phyloP scores from a whole-genome alignment of 2,797 vertebrate species.

The Argyrosomus regius region DNA sequence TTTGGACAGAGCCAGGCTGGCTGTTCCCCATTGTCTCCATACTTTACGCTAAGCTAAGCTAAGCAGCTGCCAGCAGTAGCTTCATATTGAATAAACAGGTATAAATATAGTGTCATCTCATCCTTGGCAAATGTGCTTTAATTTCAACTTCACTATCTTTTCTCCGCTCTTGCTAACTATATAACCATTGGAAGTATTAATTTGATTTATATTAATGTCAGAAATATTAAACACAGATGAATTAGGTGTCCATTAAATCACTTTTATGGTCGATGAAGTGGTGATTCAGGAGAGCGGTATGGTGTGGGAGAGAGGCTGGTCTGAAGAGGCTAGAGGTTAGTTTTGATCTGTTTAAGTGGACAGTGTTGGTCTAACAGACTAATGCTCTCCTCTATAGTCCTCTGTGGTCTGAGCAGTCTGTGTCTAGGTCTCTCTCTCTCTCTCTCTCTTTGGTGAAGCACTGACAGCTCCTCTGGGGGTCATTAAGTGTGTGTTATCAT shows the following conservation, averaged over 20 bases:
- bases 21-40: no score
- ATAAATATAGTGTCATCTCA: not conserved
- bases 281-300: slow-evolving; percentile 25
- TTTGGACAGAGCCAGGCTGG: not conserved
- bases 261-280: slow-evolving; percentile 25
- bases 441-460: slow-evolving; percentile 20
- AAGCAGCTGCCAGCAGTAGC: not conserved
- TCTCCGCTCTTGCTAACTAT: not conserved
- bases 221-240: not conserved
- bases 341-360: slow-evolving; percentile 62
- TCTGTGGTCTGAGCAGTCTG: slow-evolving; percentile 46
- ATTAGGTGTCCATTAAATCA: slow-evolving; percentile 5
- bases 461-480: slow-evolving; percentile 65
- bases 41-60: slow-evolving; percentile 9
- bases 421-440: slow-evolving; percentile 35
- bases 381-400: slow-evolving; percentile 45
- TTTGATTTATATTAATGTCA: not conserved
- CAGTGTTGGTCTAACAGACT: slow-evolving; percentile 47
- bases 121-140: not conserved
- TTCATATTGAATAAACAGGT: not conserved
- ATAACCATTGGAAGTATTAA: not conserved
- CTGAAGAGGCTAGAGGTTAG: slow-evolving; percentile 48
- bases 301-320: slow-evolving; percentile 46
- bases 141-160: not conserved
- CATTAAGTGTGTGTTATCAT: slow-evolving; percentile 65